A percentile compares a stretch with the other conserved stretches of the same genome.
Evolutionary conservation across 2,888 invertebrate genomes (phyloP).

Genomic region (Chorisops tibialis): DNA sequence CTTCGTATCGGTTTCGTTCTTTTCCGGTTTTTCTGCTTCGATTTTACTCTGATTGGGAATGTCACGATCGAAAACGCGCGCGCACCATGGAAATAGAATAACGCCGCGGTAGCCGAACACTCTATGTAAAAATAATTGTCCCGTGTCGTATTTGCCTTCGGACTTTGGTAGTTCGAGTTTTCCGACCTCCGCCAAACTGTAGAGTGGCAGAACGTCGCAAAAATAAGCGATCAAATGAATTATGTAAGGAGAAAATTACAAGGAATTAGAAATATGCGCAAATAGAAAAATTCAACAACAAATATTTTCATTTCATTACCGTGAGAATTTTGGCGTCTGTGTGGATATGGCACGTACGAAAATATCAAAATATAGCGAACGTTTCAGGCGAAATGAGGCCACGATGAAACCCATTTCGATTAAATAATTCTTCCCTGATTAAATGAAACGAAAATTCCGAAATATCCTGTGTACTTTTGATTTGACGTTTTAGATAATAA

Average conservation of each 20-base stretch:
- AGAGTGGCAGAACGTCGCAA: neutral
- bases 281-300: neutral
- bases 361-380: constrained; percentile 24
- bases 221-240: neutral
- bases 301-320: constrained; percentile 18
- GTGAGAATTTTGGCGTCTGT: constrained; percentile 23
- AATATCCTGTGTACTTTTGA: neutral
- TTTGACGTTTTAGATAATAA: constrained; percentile 13
- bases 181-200: constrained; percentile 90
- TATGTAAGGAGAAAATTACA: constrained; percentile 12
- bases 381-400: constrained; percentile 8
- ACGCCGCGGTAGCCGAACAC: constrained; percentile 98
- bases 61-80: constrained; percentile 92
- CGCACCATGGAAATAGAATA: constrained; percentile 94
- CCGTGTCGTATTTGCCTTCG: constrained; percentile 90
- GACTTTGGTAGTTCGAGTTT: constrained; percentile 80
- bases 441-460: constrained; percentile 7
- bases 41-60: constrained; percentile 66
- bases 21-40: constrained; percentile 31
- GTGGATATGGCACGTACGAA: constrained; percentile 25
- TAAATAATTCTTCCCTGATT: neutral
- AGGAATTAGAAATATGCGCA: neutral
- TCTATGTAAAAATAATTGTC: constrained; percentile 92
- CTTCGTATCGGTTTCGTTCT: constrained; percentile 62
- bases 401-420: constrained; percentile 28